Percentiles rank a stretch among this genome's conserved stretches.
These are phyloP conservation scores for Rhynchotus rufescens DNA, from an alignment of 2,797 vertebrate genomes.

Conservation along the genomic window DNA sequence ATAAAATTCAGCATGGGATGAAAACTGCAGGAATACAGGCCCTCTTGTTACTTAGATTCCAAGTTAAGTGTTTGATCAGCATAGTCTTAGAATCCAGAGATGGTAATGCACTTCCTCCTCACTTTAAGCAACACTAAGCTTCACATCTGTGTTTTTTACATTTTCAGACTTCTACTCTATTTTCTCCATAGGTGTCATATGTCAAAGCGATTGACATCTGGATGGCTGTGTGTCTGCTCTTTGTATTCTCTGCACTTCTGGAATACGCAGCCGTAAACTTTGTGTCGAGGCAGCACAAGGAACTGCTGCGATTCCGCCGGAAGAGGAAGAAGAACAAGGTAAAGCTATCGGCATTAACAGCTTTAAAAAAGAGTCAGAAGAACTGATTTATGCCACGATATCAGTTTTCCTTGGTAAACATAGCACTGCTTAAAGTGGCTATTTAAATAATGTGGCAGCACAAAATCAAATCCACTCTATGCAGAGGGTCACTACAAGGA, in stretches of 20 bases:
- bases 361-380: background rate
- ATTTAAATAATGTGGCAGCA: background rate
- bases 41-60: background rate
- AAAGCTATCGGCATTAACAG: background rate
- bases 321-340: slow-evolving; percentile 92
- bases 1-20: background rate
- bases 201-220: slow-evolving; percentile 99
- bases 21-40: background rate
- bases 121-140: background rate
- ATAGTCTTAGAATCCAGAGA: background rate
- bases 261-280: slow-evolving; percentile 98
- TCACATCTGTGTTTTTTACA: slow-evolving; percentile 10
- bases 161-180: background rate
- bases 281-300: slow-evolving; percentile 96
- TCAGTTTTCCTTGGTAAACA: background rate
- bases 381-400: background rate
- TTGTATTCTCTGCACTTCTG: slow-evolving; percentile 95
- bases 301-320: slow-evolving; percentile 89
- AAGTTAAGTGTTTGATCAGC: background rate
- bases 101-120: background rate
- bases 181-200: slow-evolving; percentile 90
- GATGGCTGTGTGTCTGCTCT: slow-evolving; percentile 98
- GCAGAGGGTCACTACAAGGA: slow-evolving; percentile 36
- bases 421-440: background rate
- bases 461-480: background rate